Percentiles rank a stretch among this genome's conserved stretches.
Conservation (phyloP, 1,140 invertebrate genomes). For the Caenorhabditis tropicalis region DNA sequence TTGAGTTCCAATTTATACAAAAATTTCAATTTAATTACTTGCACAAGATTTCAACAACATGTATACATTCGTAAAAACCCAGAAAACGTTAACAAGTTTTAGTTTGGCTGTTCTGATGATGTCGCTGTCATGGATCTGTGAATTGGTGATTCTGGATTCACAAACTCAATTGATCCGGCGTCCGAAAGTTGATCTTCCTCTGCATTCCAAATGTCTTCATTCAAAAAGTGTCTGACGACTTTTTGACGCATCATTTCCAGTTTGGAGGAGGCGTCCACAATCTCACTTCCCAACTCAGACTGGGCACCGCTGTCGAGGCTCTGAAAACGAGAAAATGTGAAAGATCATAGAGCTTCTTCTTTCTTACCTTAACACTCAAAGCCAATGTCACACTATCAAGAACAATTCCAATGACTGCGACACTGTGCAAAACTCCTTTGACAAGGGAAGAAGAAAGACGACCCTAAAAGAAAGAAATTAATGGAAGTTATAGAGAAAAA, state of each 20-base stretch:
- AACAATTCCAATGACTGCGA: conserved; percentile 45
- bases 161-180: neutral
- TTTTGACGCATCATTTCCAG: conserved; percentile 24
- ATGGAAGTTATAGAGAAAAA: neutral
- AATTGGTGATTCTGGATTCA: neutral
- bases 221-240: conserved; percentile 27
- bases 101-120: neutral
- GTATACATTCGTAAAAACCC: neutral
- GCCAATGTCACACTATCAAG: conserved; percentile 43
- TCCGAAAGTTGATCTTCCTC: neutral
- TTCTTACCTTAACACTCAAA: conserved; percentile 11
- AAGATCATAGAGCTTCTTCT: neutral
- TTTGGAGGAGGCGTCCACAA: neutral
- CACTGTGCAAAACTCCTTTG: conserved; percentile 51
- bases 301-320: neutral
- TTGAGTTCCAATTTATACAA: neutral
- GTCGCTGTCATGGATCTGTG: neutral
- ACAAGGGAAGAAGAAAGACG: conserved; percentile 27
- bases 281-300: neutral
- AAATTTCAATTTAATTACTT: neutral
- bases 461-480: neutral
- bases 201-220: conserved; percentile 6
- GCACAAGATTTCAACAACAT: neutral
- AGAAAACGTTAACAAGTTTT: neutral
- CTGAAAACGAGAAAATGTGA: neutral